phyloP scores from a whole-genome alignment of 2,797 vertebrate species.

The Pagetopsis macropterus region DNA sequence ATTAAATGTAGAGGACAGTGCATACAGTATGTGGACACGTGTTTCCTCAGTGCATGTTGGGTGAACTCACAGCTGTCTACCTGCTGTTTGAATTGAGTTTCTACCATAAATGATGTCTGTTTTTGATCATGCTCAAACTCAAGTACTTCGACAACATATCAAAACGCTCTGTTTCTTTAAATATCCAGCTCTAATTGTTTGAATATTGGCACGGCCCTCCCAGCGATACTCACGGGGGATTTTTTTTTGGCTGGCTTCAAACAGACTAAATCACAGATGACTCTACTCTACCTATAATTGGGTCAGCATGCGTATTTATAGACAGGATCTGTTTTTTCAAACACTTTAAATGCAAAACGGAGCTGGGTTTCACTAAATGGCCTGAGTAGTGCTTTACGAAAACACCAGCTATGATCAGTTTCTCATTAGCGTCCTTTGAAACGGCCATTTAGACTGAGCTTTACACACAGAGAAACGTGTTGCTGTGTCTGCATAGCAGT shows the following conservation, averaged over 20 bases:
- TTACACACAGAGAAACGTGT: slow-evolving; percentile 27
- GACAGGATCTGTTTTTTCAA: slow-evolving; percentile 58
- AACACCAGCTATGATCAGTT: slow-evolving; percentile 58
- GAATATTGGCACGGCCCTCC: slow-evolving; percentile 54
- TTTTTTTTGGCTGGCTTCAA: slow-evolving; percentile 65
- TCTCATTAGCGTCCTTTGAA: slow-evolving; percentile 49
- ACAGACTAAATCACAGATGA: slow-evolving; percentile 72
- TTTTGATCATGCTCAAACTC: not conserved
- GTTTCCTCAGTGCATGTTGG: not conserved
- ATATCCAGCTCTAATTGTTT: slow-evolving; percentile 59
- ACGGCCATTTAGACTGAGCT: slow-evolving; percentile 26
- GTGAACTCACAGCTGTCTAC: not conserved
- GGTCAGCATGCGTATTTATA: slow-evolving; percentile 78
- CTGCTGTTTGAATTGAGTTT: not conserved
- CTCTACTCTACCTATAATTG: slow-evolving; percentile 76
- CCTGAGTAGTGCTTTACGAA: slow-evolving; percentile 42
- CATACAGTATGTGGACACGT: not conserved
- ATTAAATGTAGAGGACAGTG: slow-evolving; percentile 9
- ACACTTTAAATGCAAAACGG: slow-evolving; percentile 51
- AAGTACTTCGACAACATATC: slow-evolving; percentile 2
- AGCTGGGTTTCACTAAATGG: slow-evolving; percentile 52
- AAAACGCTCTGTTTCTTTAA: slow-evolving; percentile 35
- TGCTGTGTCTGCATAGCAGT: not conserved
- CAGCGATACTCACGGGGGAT: slow-evolving; percentile 42
- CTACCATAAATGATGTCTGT: too few species aligned